phyloP scores from a whole-genome alignment of 2,797 vertebrate species.

The Cetoscarus ocellatus region DNA sequence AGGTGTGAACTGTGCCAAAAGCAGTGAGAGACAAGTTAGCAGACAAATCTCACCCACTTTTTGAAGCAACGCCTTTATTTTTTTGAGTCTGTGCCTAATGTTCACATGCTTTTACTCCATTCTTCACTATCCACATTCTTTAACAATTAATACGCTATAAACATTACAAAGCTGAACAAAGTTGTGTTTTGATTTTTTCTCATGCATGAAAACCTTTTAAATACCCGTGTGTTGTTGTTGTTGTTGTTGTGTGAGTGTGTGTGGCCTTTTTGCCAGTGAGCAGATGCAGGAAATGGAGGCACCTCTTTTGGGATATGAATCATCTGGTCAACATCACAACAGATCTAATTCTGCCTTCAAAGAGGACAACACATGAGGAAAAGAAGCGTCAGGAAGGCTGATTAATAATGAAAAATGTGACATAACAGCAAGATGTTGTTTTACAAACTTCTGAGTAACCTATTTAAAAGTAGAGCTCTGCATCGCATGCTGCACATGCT shows the following conservation, averaged over 20 bases:
- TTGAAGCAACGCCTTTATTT: no score
- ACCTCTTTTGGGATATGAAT: constrained; percentile 47
- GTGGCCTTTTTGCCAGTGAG: constrained; percentile 18
- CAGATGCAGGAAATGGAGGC: constrained; percentile 57
- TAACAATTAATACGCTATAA: no score
- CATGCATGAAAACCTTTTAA: constrained; percentile 4
- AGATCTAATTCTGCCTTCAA: constrained; percentile 31
- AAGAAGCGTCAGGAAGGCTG: constrained; percentile 12
- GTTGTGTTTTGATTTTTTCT: background rate
- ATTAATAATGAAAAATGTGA: constrained; percentile 61
- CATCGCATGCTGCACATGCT: background rate
- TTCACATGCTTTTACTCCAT: no score
- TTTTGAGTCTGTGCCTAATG: no score
- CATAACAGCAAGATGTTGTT: constrained; percentile 26
- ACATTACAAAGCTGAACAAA: no score
- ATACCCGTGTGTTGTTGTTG: background rate
- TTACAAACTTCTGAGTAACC: background rate
- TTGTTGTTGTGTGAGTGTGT: constrained; percentile 1
- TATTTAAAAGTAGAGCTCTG: background rate
- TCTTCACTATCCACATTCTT: no score
- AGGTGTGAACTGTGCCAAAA: no score
- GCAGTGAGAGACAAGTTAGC: no score
- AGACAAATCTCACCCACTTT: no score
- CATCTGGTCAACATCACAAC: constrained; percentile 40
- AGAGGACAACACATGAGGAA: constrained; percentile 12